A percentile compares a stretch with the other conserved stretches of the same genome.
Evolutionary conservation across 1,140 invertebrate genomes (phyloP).

Genomic region (Proctacanthus coquilletti): DNA sequence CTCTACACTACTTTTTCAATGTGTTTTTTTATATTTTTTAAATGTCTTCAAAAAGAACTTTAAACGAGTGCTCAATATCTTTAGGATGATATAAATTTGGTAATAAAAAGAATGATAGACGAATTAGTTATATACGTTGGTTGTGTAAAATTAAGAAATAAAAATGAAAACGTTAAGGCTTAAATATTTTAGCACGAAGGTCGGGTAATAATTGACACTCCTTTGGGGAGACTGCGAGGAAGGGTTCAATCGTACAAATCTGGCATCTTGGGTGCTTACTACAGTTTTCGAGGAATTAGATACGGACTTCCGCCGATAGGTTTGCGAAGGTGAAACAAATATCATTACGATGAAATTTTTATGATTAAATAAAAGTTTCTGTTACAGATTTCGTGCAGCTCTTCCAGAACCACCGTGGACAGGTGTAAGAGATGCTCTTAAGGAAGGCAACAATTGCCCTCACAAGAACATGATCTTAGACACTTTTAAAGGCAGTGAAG

Average conservation of each 20-base stretch:
- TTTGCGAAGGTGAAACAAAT: constrained; percentile 13
- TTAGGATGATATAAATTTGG: too few species aligned
- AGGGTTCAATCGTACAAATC: constrained; percentile 35
- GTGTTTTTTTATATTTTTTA: too few species aligned
- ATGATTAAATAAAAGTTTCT: constrained; percentile 5
- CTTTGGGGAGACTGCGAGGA: constrained; percentile 34
- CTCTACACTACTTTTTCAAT: too few species aligned
- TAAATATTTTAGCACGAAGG: constrained; percentile 35
- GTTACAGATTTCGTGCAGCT: constrained; percentile 36
- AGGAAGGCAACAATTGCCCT: constrained; percentile 39
- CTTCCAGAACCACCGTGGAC: constrained; percentile 41
- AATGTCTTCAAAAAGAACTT: too few species aligned
- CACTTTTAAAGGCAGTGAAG: constrained; percentile 39
- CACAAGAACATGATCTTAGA: constrained; percentile 42
- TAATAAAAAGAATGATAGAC: too few species aligned
- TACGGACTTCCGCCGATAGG: constrained; percentile 25
- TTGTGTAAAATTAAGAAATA: too few species aligned
- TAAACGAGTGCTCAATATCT: too few species aligned
- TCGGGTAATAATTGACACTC: constrained; percentile 24
- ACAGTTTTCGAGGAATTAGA: constrained; percentile 41
- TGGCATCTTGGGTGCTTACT: constrained; percentile 33
- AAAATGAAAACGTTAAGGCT: too few species aligned
- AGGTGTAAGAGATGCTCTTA: constrained; percentile 39
- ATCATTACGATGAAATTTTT: too few species aligned
- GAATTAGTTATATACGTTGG: too few species aligned